Conservation (phyloP, 2,888 invertebrate species). For the Lasioglossum villosulum region DNA sequence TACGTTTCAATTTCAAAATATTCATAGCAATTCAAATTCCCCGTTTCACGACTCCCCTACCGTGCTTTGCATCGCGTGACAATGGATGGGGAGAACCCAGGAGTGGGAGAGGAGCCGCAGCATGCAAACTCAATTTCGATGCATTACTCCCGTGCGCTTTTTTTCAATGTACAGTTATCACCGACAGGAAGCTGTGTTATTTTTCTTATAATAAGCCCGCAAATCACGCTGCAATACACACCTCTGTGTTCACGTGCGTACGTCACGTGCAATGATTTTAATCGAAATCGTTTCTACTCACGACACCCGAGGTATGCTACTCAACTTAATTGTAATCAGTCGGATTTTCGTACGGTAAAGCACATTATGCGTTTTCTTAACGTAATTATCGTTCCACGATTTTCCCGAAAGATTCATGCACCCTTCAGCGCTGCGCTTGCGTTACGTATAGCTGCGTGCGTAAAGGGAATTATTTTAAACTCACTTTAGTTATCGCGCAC, state of each 20-base stretch:
- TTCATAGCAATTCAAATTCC: too few species aligned
- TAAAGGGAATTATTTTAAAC: slow-evolving; percentile 1
- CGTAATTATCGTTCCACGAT: not conserved
- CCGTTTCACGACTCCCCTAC: too few species aligned
- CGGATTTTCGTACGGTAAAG: not conserved
- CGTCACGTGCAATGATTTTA: slow-evolving; percentile 32
- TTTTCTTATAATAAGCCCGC: slow-evolving; percentile 25
- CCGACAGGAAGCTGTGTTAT: slow-evolving; percentile 23
- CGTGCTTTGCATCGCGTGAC: too few species aligned
- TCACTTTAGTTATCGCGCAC: not conserved
- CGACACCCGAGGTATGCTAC: not conserved
- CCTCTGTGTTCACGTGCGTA: slow-evolving; percentile 11
- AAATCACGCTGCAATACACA: slow-evolving; percentile 43
- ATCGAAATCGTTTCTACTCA: slow-evolving; percentile 45
- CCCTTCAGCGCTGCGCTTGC: not conserved
- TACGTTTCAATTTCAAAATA: too few species aligned
- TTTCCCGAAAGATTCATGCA: not conserved
- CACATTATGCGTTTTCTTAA: slow-evolving; percentile 6
- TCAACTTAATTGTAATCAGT: not conserved
- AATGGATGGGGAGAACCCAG: too few species aligned
- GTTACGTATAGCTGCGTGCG: not conserved
- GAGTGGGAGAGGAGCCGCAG: too few species aligned
- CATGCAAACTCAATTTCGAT: slow-evolving; percentile 21
- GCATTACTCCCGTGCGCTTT: not conserved
- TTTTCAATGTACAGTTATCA: slow-evolving; percentile 49